These are phyloP conservation scores for Limosa lapponica DNA, from an alignment of 2,797 vertebrate genomes.

Conservation along the genomic window DNA sequence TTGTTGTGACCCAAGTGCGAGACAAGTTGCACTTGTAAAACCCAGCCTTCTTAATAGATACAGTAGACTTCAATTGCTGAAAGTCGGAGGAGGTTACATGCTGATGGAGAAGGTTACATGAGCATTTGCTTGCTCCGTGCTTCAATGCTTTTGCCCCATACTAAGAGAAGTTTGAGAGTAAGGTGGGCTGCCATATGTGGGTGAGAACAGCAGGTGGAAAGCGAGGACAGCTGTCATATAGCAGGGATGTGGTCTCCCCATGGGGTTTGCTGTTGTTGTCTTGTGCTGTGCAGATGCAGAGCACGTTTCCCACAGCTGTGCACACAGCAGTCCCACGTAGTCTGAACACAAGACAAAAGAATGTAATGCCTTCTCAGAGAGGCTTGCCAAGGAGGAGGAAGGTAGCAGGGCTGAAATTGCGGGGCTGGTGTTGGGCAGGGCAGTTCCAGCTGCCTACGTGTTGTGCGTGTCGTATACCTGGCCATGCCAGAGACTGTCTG, in stretches of 20 bases:
- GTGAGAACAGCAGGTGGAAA: neutral
- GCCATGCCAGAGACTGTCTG: neutral
- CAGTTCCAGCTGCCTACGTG: neutral
- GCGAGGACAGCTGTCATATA: rapidly evolving
- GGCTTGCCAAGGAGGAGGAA: neutral
- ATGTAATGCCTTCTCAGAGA: neutral
- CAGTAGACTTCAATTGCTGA: neutral
- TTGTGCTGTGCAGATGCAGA: neutral
- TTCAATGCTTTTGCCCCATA: neutral
- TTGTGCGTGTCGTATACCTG: neutral
- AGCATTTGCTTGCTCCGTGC: neutral
- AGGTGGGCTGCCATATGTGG: neutral
- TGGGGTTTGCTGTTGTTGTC: neutral
- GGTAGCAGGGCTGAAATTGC: neutral
- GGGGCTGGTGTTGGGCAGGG: neutral
- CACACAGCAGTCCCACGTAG: rapidly evolving
- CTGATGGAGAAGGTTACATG: neutral
- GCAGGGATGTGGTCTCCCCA: neutral
- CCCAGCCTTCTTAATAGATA: rapidly evolving
- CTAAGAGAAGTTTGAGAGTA: neutral
- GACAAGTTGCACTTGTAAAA: neutral
- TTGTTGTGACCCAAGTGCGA: no score
- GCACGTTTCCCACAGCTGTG: neutral
- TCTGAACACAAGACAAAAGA: neutral
- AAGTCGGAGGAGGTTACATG: neutral